Evolutionary conservation across 2,113 vertebrate genomes (phyloP), one percentile per base, ranked within the genome.

Genomic region (Rhizomys pruinosus): DNA sequence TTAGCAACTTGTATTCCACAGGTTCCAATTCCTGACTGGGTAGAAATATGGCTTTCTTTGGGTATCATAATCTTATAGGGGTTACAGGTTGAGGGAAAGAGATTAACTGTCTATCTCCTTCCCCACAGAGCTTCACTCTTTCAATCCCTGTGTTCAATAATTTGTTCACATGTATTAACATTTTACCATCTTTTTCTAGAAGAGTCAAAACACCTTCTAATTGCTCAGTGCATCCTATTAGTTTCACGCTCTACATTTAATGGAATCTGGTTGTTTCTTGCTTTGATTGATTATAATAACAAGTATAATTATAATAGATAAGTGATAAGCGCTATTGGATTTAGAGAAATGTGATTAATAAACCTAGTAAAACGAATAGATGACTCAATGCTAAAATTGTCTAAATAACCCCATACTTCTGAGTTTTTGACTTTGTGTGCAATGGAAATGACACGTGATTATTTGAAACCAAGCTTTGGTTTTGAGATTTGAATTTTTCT

Each of bases 251-350:
- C 15, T 66, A 25, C 22, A 72, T 55, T 57, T 52, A 32, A 34
- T 82, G 39, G 19, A 57, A 57, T 82, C 34, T 42, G 8, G 2
- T 80, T 29, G 1, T 34, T 52, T 34, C 9, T 71, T 44, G 27
- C 39, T 88, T 2, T 52, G 55, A 0, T 32, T 34, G 47, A 29
- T 27, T 47, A 17, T 84, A 80, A 42, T 4, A 92, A 37, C 23
- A 72, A 3, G 37, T 22, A 25, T 52, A 37, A 79, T 74, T 64
- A 42, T 13, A 91, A 59, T 0, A 55, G 27, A n/a, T 81, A 73
- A 92, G 27, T n/a, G n/a, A n/a, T n/a, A n/a, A n/a, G 71, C 37
- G n/a, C n/a, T 59, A 29, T 44, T 82, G 27, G 17, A 72, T 90
- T 90, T 27, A 34, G 59, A 32, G 47, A 59, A 87, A n/a, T 42